Evolutionary conservation across 2,888 invertebrate genomes (phyloP).

Genomic region (Metopia argyrocephala): DNA sequence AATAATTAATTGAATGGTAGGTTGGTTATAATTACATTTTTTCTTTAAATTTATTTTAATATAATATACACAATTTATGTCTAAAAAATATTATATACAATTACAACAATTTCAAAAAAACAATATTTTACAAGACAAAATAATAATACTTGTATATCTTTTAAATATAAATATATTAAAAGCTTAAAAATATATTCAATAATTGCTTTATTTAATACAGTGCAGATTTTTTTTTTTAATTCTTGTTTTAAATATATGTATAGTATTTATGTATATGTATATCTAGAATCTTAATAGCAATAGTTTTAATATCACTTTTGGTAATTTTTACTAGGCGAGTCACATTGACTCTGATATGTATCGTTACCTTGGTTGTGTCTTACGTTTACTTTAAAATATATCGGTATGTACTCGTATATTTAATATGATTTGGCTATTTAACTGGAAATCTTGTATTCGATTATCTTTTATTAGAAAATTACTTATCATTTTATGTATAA

Average conservation of each 20-base stretch:
- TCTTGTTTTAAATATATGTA: slow-evolving; percentile 58
- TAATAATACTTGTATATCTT: slow-evolving; percentile 37
- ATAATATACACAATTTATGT: slow-evolving; percentile 8
- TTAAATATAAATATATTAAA: slow-evolving; percentile 29
- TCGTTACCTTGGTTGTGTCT: slow-evolving; percentile 85
- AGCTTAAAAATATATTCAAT: slow-evolving; percentile 65
- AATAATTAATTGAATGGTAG: slow-evolving; percentile 77
- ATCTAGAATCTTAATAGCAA: slow-evolving; percentile 71
- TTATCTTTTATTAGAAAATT: no score
- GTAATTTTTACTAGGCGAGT: slow-evolving; percentile 81
- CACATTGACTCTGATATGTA: slow-evolving; percentile 85
- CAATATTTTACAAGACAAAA: slow-evolving; percentile 62
- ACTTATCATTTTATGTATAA: no score
- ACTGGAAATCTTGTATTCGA: background rate
- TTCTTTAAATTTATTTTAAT: background rate
- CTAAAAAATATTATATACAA: slow-evolving; percentile 60
- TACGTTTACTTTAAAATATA: slow-evolving; percentile 71
- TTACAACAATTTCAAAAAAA: slow-evolving; percentile 56
- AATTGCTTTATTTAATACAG: slow-evolving; percentile 51
- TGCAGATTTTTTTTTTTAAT: slow-evolving; percentile 60
- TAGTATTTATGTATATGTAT: slow-evolving; percentile 58
- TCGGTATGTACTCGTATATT: no score
- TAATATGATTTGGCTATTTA: background rate
- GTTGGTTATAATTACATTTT: slow-evolving; percentile 62
- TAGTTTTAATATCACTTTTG: slow-evolving; percentile 79